Base-by-base conservation (phyloP, 2,888 invertebrate genomes). In the Troilus luridus region DNA sequence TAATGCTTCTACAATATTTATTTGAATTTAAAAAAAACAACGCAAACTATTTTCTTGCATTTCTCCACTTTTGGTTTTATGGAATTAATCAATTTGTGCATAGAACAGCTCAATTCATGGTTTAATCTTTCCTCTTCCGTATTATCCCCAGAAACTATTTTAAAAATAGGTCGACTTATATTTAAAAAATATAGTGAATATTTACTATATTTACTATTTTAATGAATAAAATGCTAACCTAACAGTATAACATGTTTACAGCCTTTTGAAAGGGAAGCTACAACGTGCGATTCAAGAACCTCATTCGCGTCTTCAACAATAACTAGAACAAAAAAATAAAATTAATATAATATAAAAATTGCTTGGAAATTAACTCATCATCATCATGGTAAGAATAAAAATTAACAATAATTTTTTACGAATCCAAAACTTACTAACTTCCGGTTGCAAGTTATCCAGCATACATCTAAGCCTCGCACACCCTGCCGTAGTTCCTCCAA, bases 241-340 rank as follows among this genome's bases (percentile, higher is more conserved):
- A 98, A 97, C 41, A 98, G 95, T 93, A 98, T 97, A 2, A 98
- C 95, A 94, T 98, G 98, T 93, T 98, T 95, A 92, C 97, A 97
- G 85, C 95, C 94, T 56, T 95, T 94, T 0, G 97, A 97, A 27
- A 98, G 94, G 0, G 97, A 96, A 0, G 97, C 96, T 0, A 98
- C 94, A 24, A 98, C 96, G 93, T 98, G 98, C 0, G 97, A 95
- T 94, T 98, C 98, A 62, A 98, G 94, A 0, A 98, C 97, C 94
- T 98, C 98, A 0, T 98, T 98, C 0, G 98, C 98, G 94, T 98
- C 98, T 94, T 98, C 98, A 0, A 98, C 97, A n/a, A 97, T 95
- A 0, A 97, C 97, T 96, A 94, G 8, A 77, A 77, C 8, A 85
- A 94, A 67, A 24, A 19, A 91, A 81, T 41, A 41, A 41, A 41